Conservation (phyloP, 2,113 vertebrate genomes). For the Narcine bancroftii region DNA sequence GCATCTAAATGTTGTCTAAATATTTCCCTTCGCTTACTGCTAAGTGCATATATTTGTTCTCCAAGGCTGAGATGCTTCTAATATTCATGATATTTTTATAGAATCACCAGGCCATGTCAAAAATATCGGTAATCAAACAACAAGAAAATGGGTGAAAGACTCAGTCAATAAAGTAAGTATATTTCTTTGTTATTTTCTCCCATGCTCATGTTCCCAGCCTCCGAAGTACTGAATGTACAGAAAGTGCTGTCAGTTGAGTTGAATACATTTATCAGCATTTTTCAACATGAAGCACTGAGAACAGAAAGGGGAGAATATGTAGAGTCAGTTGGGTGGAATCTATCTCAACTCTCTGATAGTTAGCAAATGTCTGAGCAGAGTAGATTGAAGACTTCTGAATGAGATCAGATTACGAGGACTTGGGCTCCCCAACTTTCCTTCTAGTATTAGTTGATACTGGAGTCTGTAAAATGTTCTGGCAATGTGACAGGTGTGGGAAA, state of each 20-base stretch:
- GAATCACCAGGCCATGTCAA: background rate
- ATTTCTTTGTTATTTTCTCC: background rate
- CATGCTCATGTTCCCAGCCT: background rate
- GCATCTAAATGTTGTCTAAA: background rate
- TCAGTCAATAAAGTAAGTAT: constrained; percentile 1
- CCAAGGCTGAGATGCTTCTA: background rate
- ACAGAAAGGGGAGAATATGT: background rate
- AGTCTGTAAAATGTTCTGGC: too few species aligned
- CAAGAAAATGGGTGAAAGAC: background rate
- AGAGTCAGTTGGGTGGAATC: background rate
- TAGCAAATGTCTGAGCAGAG: background rate
- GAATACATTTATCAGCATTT: background rate
- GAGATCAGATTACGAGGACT: background rate
- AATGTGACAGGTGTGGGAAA: too few species aligned
- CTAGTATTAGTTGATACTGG: background rate
- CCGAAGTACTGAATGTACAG: background rate
- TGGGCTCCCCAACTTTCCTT: background rate
- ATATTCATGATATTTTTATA: background rate
- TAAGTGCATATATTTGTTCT: background rate
- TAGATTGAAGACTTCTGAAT: too few species aligned
- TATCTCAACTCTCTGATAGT: background rate
- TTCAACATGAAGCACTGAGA: background rate
- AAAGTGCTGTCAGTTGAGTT: background rate
- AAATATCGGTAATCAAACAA: background rate
- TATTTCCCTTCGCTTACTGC: too few species aligned